Percentiles rank a stretch among this genome's conserved stretches.
Evolutionary conservation across 2,113 vertebrate species (phyloP).

Genomic region (Sinocyclocheilus rhinocerous): DNA sequence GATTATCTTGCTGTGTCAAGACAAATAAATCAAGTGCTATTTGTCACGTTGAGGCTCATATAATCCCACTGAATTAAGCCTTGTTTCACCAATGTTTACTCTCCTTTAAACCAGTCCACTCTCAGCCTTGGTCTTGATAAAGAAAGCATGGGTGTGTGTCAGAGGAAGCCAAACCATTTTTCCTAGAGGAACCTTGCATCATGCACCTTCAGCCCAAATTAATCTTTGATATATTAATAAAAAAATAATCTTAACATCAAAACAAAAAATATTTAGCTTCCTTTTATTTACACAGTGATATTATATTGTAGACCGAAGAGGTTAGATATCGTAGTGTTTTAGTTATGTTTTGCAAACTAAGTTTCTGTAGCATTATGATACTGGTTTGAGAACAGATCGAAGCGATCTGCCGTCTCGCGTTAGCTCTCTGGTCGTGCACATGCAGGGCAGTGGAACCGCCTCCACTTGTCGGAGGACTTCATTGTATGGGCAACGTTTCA

Average conservation of each 20-base stretch:
- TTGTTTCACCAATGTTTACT: not conserved
- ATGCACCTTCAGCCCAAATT: not conserved
- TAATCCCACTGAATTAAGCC: not conserved
- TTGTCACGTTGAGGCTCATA: slow-evolving; percentile 84
- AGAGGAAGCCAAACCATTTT: slow-evolving; percentile 1
- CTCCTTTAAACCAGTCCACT: not conserved
- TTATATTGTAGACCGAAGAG: slow-evolving; percentile 72
- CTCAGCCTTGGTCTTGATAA: not conserved
- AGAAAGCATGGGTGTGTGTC: not conserved
- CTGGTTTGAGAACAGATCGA: slow-evolving; percentile 86
- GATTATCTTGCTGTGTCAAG: slow-evolving; percentile 34
- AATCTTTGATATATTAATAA: slow-evolving; percentile 32
- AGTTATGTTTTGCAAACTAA: slow-evolving; percentile 64
- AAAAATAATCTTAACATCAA: slow-evolving; percentile 87
- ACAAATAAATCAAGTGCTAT: slow-evolving; percentile 78
- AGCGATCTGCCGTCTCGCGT: slow-evolving; percentile 88
- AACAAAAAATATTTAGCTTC: slow-evolving; percentile 62
- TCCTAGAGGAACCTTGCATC: not conserved
- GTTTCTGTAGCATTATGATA: slow-evolving; percentile 76
- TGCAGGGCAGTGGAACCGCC: slow-evolving; percentile 91
- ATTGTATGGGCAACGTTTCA: slow-evolving; percentile 93
- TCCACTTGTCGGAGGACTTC: slow-evolving; percentile 86
- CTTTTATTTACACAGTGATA: slow-evolving; percentile 81
- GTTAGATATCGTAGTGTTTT: slow-evolving; percentile 73
- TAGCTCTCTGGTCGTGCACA: slow-evolving; percentile 90